Evolutionary conservation across 2,113 vertebrate genomes (phyloP), one percentile per base, ranked within the genome.

Genomic region (Hippocampus barbouri): DNA sequence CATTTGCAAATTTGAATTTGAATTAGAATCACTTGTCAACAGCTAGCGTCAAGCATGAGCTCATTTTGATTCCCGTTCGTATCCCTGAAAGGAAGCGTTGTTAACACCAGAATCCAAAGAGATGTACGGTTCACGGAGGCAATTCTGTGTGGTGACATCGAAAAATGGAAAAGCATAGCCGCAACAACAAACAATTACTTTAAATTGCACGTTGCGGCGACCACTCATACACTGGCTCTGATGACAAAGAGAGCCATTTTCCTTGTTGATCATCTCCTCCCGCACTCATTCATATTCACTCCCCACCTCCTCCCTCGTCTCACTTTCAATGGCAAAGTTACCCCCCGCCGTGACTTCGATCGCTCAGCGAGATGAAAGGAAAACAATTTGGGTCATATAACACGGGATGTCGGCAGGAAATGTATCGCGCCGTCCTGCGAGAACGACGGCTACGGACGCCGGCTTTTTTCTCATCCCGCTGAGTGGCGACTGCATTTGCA

Each of bases 291-390:
- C 56, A 15, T 54, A 43, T 73, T 60, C 47, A 23, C 7, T 11
- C 41, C 59, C 18, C 69, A 64, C 34, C 66, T 65, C 66, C 80
- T 80, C 74, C 81, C 6, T 72, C 15, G 63, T 63, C 80, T 82
- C 76, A 72, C 72, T 81, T 83, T 69, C 53, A 79, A 60, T 67
- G 47, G 67, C 51, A 51, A 80, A 80, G 60, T 66, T 51, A 68
- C 75, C 79, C 45, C 78, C 84, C 0, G 30, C 79, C 3, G 70
- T 3, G 75, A 54, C 73, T 49, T 62, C 79, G 70, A 83, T 85
- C 83, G 77, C 78, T 82, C 72, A 69, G 68, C 78, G 68, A 70
- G 75, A 86, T 86, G 83, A 86, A 87, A 88, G 78, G 71, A 84
- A 86, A 88, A 86, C 75, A 72, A 87, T 85, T 83, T 84, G 80